phyloP scores from a whole-genome alignment of 2,113 vertebrate species.

The Odontophorus gujanensis region DNA sequence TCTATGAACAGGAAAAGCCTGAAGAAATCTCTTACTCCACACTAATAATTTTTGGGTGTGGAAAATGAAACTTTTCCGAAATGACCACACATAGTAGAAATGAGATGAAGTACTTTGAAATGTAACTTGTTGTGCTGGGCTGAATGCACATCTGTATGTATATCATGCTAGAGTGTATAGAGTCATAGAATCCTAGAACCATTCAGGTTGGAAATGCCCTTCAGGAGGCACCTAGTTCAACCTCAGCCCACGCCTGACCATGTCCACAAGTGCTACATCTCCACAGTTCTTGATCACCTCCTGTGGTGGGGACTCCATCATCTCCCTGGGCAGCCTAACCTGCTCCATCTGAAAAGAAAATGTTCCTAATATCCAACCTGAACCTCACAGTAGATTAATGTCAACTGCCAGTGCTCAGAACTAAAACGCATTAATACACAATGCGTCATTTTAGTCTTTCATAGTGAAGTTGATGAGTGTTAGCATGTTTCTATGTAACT shows the following conservation, averaged over 20 bases:
- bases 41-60: neutral
- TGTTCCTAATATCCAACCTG: too few relatives aligned
- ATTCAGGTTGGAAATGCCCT: too few relatives aligned
- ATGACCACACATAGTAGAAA: rapidly evolving
- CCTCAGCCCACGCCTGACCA: too few relatives aligned
- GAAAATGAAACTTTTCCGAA: neutral
- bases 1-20: neutral
- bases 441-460: neutral
- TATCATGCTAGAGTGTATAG: neutral
- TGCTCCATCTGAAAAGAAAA: too few relatives aligned
- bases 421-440: neutral
- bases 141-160: neutral
- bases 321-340: too few relatives aligned
- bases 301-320: too few relatives aligned
- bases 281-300: too few relatives aligned
- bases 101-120: neutral
- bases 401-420: neutral
- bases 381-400: neutral
- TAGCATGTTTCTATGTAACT: slow-evolving; percentile 1
- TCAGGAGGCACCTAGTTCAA: too few relatives aligned
- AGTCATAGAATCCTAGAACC: too few relatives aligned
- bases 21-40: neutral
- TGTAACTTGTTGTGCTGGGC: neutral
- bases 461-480: neutral
- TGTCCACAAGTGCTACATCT: too few relatives aligned